A percentile compares a stretch with the other conserved stretches of the same genome.
phyloP scores from a whole-genome alignment of 64 coral and sea anemone species.

The Pocillopora verrucosa region DNA sequence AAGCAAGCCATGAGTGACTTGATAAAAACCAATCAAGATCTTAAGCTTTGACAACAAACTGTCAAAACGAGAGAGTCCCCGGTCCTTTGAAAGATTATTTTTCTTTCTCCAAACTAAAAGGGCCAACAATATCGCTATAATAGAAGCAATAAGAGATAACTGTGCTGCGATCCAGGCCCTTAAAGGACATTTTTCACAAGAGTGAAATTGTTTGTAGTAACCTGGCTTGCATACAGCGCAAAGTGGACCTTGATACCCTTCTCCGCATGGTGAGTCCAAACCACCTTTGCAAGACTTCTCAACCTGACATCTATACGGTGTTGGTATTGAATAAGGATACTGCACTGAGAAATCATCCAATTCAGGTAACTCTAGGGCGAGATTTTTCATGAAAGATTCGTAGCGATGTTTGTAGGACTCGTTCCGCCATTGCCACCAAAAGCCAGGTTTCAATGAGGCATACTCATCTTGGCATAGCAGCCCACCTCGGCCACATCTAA shows the following conservation, averaged over 20 bases:
- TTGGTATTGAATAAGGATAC: background rate
- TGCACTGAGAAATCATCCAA: background rate
- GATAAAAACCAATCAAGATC: conserved; percentile 63
- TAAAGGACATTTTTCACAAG: background rate
- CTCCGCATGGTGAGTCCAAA: background rate
- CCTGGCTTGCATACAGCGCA: background rate
- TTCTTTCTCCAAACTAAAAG: conserved; percentile 13
- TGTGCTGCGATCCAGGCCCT: background rate
- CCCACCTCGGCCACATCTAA: too few species aligned
- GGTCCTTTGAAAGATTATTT: background rate
- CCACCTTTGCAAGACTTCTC: background rate
- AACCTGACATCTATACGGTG: background rate
- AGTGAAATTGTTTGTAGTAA: background rate
- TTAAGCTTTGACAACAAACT: conserved; percentile 19
- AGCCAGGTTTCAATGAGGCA: background rate
- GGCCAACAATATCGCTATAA: background rate
- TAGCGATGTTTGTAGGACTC: background rate
- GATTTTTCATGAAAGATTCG: background rate
- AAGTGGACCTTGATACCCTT: background rate
- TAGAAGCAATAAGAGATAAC: background rate
- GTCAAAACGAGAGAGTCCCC: background rate
- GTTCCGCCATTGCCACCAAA: background rate
- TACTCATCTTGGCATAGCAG: too few species aligned
- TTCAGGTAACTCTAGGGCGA: background rate
- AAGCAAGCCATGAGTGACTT: conserved; percentile 35